Percentiles rank a stretch among this genome's conserved stretches.
Evolutionary conservation across 1,140 invertebrate species (phyloP).

Genomic region (Diorhabda sublineata): DNA sequence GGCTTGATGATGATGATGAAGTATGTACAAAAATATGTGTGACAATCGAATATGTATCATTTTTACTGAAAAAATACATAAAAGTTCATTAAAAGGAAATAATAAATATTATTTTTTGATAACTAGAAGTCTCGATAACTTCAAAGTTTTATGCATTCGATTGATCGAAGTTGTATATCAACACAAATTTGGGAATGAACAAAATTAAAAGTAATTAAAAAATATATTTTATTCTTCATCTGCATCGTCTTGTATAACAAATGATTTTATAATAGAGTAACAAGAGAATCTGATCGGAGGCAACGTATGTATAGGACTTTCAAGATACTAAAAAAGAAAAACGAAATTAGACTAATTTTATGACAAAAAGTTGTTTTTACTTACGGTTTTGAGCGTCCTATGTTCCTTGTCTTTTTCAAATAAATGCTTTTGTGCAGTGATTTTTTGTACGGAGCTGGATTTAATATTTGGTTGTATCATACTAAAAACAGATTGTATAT

Average conservation of each 20-base stretch:
- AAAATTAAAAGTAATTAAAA: not conserved
- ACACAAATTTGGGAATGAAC: too few relatives aligned
- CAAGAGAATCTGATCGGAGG: conserved; percentile 49
- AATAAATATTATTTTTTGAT: too few relatives aligned
- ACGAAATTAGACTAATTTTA: conserved; percentile 4
- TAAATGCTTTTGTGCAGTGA: conserved; percentile 21
- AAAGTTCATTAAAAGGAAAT: too few relatives aligned
- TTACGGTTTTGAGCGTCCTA: conserved; percentile 33
- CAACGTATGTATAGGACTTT: conserved; percentile 53
- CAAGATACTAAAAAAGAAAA: conserved; percentile 51
- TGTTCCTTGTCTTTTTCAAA: conserved; percentile 26
- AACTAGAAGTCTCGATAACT: too few relatives aligned
- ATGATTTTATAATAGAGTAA: conserved; percentile 46
- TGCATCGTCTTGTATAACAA: conserved; percentile 41
- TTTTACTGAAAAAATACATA: too few relatives aligned
- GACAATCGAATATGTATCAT: too few relatives aligned
- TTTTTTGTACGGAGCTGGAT: conserved; percentile 14
- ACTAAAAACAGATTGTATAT: conserved; percentile 29
- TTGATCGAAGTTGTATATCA: too few relatives aligned
- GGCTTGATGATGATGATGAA: too few relatives aligned
- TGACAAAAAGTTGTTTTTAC: conserved; percentile 7
- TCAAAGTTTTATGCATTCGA: too few relatives aligned
- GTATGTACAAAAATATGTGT: too few relatives aligned
- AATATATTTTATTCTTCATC: not conserved
- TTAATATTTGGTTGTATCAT: conserved; percentile 29